These are phyloP conservation scores for Meandrina meandrites DNA, from an alignment of 92 coral and sea anemone genomes.

Conservation along the genomic window DNA sequence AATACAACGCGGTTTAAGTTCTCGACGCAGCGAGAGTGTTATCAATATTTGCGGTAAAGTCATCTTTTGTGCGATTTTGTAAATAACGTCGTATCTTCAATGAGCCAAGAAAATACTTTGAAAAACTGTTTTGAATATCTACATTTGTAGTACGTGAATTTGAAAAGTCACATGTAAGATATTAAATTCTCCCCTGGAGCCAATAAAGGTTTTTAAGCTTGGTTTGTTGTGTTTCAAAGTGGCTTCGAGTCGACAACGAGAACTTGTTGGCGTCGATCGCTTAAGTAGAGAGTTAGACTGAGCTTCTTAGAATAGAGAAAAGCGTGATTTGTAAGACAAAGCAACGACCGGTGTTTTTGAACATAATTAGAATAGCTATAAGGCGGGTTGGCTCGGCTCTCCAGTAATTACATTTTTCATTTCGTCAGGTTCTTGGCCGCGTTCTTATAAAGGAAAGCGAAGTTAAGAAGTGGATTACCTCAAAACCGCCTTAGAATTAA, in stretches of 20 bases:
- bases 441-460: slow-evolving; percentile 74
- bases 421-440: slow-evolving; percentile 64
- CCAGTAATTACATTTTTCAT: slow-evolving; percentile 92
- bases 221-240: slow-evolving; percentile 17
- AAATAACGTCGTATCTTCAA: slow-evolving; percentile 31
- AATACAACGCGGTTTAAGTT: slow-evolving; percentile 19
- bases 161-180: slow-evolving; percentile 47
- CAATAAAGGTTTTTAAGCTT: neutral
- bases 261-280: slow-evolving; percentile 40
- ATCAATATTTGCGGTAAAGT: slow-evolving; percentile 29
- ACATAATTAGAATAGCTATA: slow-evolving; percentile 71
- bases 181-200: slow-evolving; percentile 46
- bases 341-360: slow-evolving; percentile 74
- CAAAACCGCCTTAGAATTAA: slow-evolving; percentile 87
- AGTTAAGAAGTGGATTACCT: slow-evolving; percentile 79
- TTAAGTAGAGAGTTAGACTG: slow-evolving; percentile 21
- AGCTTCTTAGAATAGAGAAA: slow-evolving; percentile 24
- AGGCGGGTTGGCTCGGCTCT: slow-evolving; percentile 51
- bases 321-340: slow-evolving; percentile 79
- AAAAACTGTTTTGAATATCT: slow-evolving; percentile 19
- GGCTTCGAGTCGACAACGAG: neutral
- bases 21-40: neutral
- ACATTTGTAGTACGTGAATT: slow-evolving; percentile 24
- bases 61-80: slow-evolving; percentile 8
- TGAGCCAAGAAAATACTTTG: slow-evolving; percentile 21